Evolutionary conservation across 2,797 vertebrate genomes (phyloP).

Genomic region (Manis crassicaudata): DNA sequence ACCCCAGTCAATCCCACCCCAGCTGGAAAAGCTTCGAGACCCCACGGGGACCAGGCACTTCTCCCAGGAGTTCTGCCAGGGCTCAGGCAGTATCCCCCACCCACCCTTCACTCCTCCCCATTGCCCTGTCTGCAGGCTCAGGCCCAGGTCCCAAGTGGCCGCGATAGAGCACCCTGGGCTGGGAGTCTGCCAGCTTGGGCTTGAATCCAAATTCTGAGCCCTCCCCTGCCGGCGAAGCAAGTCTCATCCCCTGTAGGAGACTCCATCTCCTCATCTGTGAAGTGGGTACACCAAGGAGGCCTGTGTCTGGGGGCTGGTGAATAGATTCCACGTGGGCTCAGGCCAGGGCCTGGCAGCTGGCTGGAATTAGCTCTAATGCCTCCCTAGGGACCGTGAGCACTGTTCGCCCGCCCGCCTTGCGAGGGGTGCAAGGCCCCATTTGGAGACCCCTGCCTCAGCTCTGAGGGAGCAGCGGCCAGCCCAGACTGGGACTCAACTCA

Average conservation of each 20-base stretch:
- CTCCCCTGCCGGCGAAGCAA: background rate
- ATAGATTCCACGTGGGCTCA: accelerated
- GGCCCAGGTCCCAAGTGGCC: background rate
- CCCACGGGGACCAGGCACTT: background rate
- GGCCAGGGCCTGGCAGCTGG: background rate
- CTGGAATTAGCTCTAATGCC: accelerated
- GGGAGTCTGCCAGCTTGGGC: background rate
- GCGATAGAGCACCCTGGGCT: background rate
- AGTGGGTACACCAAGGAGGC: background rate
- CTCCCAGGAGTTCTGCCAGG: background rate
- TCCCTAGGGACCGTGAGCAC: too few species aligned
- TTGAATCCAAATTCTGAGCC: background rate
- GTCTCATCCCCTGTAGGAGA: background rate
- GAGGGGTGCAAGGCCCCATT: accelerated
- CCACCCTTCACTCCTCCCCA: too few species aligned
- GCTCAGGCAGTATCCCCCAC: background rate
- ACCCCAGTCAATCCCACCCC: background rate
- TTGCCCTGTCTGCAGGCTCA: background rate
- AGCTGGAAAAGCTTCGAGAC: background rate
- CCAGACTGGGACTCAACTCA: background rate
- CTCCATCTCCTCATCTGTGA: background rate
- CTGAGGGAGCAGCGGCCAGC: background rate
- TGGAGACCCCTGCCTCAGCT: background rate
- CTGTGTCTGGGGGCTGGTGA: background rate
- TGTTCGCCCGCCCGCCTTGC: background rate